Percentiles rank a stretch among this genome's conserved stretches.
These are phyloP conservation scores for Diaperis boleti DNA, from an alignment of 2,888 invertebrate species.

Conservation along the genomic window DNA sequence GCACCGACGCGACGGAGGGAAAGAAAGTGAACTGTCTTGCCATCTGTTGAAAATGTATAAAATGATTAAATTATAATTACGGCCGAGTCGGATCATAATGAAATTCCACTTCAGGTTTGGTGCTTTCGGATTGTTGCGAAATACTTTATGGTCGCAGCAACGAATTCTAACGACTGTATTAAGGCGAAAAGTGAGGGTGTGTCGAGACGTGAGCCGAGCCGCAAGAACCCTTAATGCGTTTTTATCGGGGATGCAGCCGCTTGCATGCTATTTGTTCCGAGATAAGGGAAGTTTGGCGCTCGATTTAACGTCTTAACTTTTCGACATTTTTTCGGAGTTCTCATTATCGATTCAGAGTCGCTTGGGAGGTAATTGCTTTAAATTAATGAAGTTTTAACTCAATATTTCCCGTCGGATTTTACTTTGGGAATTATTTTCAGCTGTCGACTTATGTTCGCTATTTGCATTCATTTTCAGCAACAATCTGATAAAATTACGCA, in stretches of 20 bases:
- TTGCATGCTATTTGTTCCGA: conserved; percentile 4
- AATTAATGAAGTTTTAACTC: conserved; percentile 41
- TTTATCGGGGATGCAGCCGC: conserved; percentile 24
- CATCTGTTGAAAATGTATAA: conserved; percentile 55
- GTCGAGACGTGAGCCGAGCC: conserved; percentile 27
- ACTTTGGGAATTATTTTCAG: conserved; percentile 31
- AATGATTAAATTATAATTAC: conserved; percentile 58
- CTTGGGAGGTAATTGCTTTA: conserved; percentile 34
- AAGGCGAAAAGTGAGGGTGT: conserved; percentile 33
- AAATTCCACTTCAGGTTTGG: conserved; percentile 54
- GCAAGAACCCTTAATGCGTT: conserved; percentile 23
- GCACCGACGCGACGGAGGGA: too few relatives aligned
- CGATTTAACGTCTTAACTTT: conserved; percentile 20
- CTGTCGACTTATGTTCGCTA: conserved; percentile 19
- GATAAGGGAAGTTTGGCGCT: conserved; percentile 15
- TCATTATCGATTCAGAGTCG: conserved; percentile 36
- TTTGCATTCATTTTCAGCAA: too few relatives aligned
- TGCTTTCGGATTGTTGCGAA: conserved; percentile 41
- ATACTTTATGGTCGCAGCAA: conserved; percentile 27
- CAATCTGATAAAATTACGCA: too few relatives aligned
- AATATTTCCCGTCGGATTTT: conserved; percentile 32
- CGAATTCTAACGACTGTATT: conserved; percentile 37
- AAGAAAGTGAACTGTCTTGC: conserved; percentile 52
- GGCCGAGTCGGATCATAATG: conserved; percentile 51
- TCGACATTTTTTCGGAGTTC: conserved; percentile 24